Percentiles rank a stretch among this genome's conserved stretches.
These are phyloP conservation scores for Catostylus mosaicus DNA, from an alignment of 30 jellyfish, hydroid and myxozoan species.

Conservation along the genomic window DNA sequence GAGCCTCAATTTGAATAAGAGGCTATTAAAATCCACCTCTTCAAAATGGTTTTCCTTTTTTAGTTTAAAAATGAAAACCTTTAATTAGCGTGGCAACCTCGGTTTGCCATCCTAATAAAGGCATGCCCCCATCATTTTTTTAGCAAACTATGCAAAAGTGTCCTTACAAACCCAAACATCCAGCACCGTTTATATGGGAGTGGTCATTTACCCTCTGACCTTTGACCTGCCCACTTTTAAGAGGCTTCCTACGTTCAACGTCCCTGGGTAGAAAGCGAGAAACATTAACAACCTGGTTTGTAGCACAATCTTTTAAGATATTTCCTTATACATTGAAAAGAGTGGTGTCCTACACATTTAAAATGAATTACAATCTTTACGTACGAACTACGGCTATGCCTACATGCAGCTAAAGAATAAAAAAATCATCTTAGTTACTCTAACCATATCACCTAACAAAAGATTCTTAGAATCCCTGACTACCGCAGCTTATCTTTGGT, in stretches of 20 bases:
- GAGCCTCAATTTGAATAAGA: not conserved
- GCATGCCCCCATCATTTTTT: no score
- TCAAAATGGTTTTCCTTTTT: no score
- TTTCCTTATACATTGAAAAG: not conserved
- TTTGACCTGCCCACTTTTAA: no score
- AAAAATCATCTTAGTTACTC: slow-evolving; percentile 5
- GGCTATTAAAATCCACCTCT: not conserved
- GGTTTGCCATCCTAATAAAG: no score
- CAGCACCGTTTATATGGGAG: no score
- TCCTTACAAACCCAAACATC: no score
- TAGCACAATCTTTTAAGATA: not conserved
- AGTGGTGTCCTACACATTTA: not conserved
- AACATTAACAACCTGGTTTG: not conserved
- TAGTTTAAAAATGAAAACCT: no score
- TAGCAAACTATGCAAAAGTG: no score
- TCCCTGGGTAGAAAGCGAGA: no score
- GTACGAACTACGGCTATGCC: slow-evolving; percentile 23
- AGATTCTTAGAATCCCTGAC: slow-evolving; percentile 15
- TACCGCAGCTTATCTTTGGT: not conserved
- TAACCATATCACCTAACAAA: not conserved
- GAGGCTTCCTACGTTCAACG: no score
- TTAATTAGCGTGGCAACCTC: no score
- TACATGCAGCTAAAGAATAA: slow-evolving; percentile 2
- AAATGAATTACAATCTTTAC: slow-evolving; percentile 1
- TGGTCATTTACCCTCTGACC: no score